These are phyloP conservation scores for Enteromius argenteus DNA, from an alignment of 2,797 vertebrate species.

Conservation along the genomic window DNA sequence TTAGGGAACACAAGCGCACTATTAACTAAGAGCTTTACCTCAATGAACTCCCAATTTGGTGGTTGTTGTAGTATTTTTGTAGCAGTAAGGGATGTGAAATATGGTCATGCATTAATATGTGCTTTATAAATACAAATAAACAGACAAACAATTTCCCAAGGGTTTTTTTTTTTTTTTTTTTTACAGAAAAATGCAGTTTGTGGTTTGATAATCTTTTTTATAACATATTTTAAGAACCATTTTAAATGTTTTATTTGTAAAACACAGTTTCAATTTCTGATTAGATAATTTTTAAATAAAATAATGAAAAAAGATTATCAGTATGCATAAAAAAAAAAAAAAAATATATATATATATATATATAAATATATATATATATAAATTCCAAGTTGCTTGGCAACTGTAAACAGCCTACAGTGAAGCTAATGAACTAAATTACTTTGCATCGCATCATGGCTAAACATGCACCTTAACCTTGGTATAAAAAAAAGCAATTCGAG, in stretches of 20 bases:
- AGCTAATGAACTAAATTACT: neutral
- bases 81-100: neutral
- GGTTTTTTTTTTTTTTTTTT: too few relatives aligned
- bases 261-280: neutral
- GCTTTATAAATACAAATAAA: neutral
- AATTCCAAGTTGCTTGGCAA: neutral
- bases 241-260: neutral
- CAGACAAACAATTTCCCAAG: neutral
- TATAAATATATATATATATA: neutral
- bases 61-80: neutral
- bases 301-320: neutral
- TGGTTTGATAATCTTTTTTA: neutral
- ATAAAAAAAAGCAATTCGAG: neutral
- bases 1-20: neutral
- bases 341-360: too few relatives aligned
- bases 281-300: neutral
- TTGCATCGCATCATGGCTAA: neutral
- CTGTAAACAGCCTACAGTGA: neutral
- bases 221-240: neutral
- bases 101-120: neutral
- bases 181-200: neutral
- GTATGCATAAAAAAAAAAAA: neutral
- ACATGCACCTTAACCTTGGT: neutral
- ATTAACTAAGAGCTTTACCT: slow-evolving; percentile 1
- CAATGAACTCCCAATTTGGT: neutral